Evolutionary conservation across 2,797 vertebrate genomes (phyloP), one percentile per base, ranked within the genome.

Genomic region (Molossus alvarezi): DNA sequence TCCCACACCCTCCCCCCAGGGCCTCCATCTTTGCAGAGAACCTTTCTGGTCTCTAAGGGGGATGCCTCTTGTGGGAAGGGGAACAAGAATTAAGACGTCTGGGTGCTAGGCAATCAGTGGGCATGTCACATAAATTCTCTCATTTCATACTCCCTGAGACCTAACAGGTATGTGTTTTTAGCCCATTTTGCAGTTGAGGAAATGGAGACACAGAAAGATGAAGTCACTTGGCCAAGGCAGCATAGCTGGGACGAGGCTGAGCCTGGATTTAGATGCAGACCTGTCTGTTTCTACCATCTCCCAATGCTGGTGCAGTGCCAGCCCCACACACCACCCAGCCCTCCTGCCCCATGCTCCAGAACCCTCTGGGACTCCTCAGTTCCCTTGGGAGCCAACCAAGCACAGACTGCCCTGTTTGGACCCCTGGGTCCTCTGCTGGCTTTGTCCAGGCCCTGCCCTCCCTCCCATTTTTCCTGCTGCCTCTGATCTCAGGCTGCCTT

Each of bases 1-100:
- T 97, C 97, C 97, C 94, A 97, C 97, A 91, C 88, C 96, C 95
- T 91, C 64, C 90, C 69, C 48, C 76, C 37, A 71, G 57, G 97
- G 92, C 97, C 90, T 96, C 95, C 95, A 62, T 91, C 89, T 95
- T 88, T 92, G 71, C 86, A n/a, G 71, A 96, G 94, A 95, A 82
- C 88, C 86, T 97, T 95, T 84, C 92, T 95, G 95, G 92, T 96
- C 95, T 96, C 79, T 92, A 76, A 92, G 82, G 21, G 84, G 95
- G 60, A 60, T 92, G 53, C 88, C 79, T 94, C 62, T 88, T 48
- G 12, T 45, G 69, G 83, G 87, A 96, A 95, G 86, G 93, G 91
- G 75, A 88, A 60, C 9, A 27, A 72, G 41, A 91, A 91, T 80
- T 67, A 79, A 94, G 77, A 86, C 1, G 57, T 73, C 75, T 88